Base-by-base conservation (phyloP, 2,888 invertebrate species). In the Mythimna albipuncta region DNA sequence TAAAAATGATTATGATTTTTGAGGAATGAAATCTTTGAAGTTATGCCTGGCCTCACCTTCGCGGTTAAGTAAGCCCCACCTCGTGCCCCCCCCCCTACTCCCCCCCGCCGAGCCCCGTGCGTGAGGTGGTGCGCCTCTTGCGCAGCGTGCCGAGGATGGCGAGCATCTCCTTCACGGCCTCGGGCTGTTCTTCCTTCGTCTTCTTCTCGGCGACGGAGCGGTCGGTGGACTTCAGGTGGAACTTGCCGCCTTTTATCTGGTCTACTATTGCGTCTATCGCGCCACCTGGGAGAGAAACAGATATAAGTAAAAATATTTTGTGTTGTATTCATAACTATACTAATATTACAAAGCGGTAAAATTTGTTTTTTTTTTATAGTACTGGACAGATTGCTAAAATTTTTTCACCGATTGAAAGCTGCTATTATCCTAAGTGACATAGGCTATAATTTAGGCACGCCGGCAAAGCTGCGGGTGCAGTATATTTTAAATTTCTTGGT, bases 181-280 rank as follows among this genome's bases (percentile, higher is more conserved):
- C 97, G 0, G 97, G 97, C 78, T 97, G 97, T 72, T 97, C 97
- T 69, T 97, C 97, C 35, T 89, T 89, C 59, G 96, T 97, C 79
- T 96, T 96, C 79, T 96, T 95, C 84, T 96, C 96, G 50, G 97
- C 92, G 84, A 95, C 91, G 16, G 75, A 75, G 11, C 97, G 97
- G 64, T 97, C 97, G 0, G 97, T 97, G 5, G 97, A 96, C 87
- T 97, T 97, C 38, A 98, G 93, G 0, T 97, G 97, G 92, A 98
- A 98, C 85, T 97, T 97, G 52, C 98, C 98, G 26, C 98, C 97
- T 91, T 98, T 98, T 65, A 98, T 98, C 89, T 98, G 97, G 90
- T 97, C 98, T 19, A 98, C 98, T 82, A 98, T 97, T 26, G 98
- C 98, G 89, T 98, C 98, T 83, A 98, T 98, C 1, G 97, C 98